Evolutionary conservation across 2,888 invertebrate genomes (phyloP), one percentile per base, ranked within the genome.

Genomic region (Drosophila crucigera): DNA sequence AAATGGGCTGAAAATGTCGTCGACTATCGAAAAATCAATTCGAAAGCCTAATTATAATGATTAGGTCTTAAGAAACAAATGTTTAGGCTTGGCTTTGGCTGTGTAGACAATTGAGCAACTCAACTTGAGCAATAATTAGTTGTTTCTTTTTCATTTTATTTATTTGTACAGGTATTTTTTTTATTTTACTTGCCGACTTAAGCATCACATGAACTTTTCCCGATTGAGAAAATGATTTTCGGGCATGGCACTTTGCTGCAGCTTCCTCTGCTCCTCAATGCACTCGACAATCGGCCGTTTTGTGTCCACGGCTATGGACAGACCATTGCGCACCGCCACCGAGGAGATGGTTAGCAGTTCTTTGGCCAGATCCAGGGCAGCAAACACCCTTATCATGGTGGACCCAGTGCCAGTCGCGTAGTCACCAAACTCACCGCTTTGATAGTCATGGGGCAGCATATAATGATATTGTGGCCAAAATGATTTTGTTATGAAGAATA

Each of bases 381-480:
- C 95, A 92, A 95, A 96, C 1, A 96, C 94, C 52, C 96, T 94
- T 60, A 97, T 96, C 84, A 96, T 95, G 0, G 95, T 94, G 0
- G 96, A 95, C 0, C 95, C 95, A 69, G 95, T 95, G 7, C 96
- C 97, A 0, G 89, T 70, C 9, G 95, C 95, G 85, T 97, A 97
- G 53, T 95, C 95, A 4, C 97, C 97, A 79, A 95, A 97, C 93
- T 97, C 97, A 11, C 96, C 96, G n/a, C 95, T 95, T 89, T 97
- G 96, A 93, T 97, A 97, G 89, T 97, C 97, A 93, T 95, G 95
- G 0, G 97, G 96, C 30, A 96, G 92, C 30, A 97, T 90, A 84
- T 97, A 97, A 90, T 97, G 97, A 90, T 97, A 97, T 73, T 96
- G 96, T 0, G 96, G 95, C 97, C 97, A 97, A 91, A 96, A 96